These are phyloP conservation scores for Porites divaricata DNA, from an alignment of 92 coral and sea anemone genomes.

Conservation along the genomic window DNA sequence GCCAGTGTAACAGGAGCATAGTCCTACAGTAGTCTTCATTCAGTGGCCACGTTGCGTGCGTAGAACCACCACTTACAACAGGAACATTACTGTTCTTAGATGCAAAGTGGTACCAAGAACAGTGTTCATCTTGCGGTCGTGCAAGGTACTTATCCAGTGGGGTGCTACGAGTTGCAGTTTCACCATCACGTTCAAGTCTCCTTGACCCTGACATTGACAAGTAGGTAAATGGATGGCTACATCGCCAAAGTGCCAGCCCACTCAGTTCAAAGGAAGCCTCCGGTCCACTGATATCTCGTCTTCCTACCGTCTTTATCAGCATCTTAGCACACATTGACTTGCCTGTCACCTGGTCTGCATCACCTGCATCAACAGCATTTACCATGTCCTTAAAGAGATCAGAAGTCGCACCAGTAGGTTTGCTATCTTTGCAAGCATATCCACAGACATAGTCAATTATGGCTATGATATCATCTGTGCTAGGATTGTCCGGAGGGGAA, in stretches of 20 bases:
- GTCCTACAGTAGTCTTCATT: constrained; percentile 51
- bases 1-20: constrained; percentile 59
- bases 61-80: constrained; percentile 57
- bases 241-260: constrained; percentile 49
- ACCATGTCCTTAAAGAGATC: constrained; percentile 54
- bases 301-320: constrained; percentile 41
- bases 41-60: constrained; percentile 57
- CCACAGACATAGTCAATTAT: constrained; percentile 44
- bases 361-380: constrained; percentile 36
- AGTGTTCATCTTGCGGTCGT: too few species aligned
- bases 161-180: too few species aligned
- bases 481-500: constrained; percentile 47
- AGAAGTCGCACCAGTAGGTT: constrained; percentile 52
- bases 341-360: constrained; percentile 14
- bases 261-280: constrained; percentile 45
- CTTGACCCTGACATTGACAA: constrained; percentile 49
- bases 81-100: constrained; percentile 31
- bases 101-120: constrained; percentile 16
- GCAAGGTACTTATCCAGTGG: too few species aligned
- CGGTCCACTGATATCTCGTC: constrained; percentile 22
- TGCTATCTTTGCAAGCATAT: constrained; percentile 49
- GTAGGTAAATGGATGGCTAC: constrained; percentile 39
- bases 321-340: constrained; percentile 42
- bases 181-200: constrained; percentile 45
- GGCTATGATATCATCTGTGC: constrained; percentile 48